Evolutionary conservation across 2,888 invertebrate species (phyloP).

Genomic region (Entomobrya multifasciata): DNA sequence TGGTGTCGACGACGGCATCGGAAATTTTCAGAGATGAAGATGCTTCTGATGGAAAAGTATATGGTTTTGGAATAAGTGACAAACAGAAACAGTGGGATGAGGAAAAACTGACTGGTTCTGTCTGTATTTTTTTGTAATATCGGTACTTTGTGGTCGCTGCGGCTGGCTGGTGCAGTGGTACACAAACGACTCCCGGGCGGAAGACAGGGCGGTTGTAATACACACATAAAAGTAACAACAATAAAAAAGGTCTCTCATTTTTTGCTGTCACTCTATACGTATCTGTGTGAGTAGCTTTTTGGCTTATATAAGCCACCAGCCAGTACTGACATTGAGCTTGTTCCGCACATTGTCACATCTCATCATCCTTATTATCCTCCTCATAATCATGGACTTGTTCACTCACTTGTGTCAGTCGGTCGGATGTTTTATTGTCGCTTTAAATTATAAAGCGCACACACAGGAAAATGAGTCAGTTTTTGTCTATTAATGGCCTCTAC

Average conservation of each 20-base stretch:
- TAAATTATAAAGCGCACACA: slow-evolving; percentile 14
- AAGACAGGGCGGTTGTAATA: slow-evolving; percentile 6
- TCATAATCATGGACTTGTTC: neutral
- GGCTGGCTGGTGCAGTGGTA: slow-evolving; percentile 13
- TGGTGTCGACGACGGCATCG: slow-evolving; percentile 48
- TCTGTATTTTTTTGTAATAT: too few relatives aligned
- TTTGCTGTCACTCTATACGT: slow-evolving; percentile 2
- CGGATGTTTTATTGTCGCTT: slow-evolving; percentile 12
- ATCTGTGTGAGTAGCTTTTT: too few relatives aligned
- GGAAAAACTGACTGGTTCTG: slow-evolving; percentile 34
- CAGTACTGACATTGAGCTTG: neutral
- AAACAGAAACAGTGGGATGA: slow-evolving; percentile 5
- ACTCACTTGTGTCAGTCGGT: neutral
- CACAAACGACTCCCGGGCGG: neutral
- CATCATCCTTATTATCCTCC: neutral
- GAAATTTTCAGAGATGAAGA: slow-evolving; percentile 43
- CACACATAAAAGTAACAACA: neutral
- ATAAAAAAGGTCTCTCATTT: slow-evolving; percentile 24
- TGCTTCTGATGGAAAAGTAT: slow-evolving; percentile 48
- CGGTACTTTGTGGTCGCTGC: neutral
- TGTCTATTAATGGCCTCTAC: slow-evolving; percentile 25
- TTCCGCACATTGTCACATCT: slow-evolving; percentile 40
- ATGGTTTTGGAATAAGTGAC: slow-evolving; percentile 19
- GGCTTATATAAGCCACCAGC: neutral
- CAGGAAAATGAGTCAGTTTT: slow-evolving; percentile 42